A percentile compares a stretch with the other conserved stretches of the same genome.
Conservation (phyloP, 30 jellyfish, hydroid and myxozoan genomes). For the Aurelia sp. region DNA sequence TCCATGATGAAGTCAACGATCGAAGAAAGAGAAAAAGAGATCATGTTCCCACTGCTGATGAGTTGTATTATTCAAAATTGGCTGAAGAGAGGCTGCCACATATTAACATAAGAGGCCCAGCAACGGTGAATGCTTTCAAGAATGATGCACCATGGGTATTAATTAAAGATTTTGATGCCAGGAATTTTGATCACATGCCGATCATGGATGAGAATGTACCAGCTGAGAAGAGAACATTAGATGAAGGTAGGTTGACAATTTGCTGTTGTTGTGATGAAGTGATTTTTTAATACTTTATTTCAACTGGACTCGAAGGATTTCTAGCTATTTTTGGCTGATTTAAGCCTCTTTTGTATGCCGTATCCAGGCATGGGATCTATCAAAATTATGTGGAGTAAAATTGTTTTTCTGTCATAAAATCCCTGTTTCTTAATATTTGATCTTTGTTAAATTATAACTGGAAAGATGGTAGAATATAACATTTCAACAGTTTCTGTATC, state of each 20-base stretch:
- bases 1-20: background rate
- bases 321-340: too few species aligned
- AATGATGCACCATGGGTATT: slow-evolving; percentile 44
- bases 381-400: too few species aligned
- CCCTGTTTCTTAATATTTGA: too few species aligned
- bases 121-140: slow-evolving; percentile 11
- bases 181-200: slow-evolving; percentile 32
- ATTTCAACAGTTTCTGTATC: too few species aligned
- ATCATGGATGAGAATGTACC: slow-evolving; percentile 7
- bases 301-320: too few species aligned
- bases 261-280: background rate
- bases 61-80: background rate
- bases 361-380: too few species aligned
- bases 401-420: too few species aligned
- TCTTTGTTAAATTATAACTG: too few species aligned
- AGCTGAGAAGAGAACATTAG: slow-evolving; percentile 35
- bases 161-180: slow-evolving; percentile 22
- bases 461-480: too few species aligned
- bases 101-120: slow-evolving; percentile 37
- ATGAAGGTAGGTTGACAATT: slow-evolving; percentile 18
- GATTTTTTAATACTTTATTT: background rate
- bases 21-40: slow-evolving; percentile 32
- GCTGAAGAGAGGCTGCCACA: slow-evolving; percentile 57
- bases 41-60: slow-evolving; percentile 57
- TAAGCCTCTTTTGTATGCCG: too few species aligned